Evolutionary conservation across 2,888 invertebrate species (phyloP), one percentile per base, ranked within the genome.

Genomic region (Polyploca ridens): DNA sequence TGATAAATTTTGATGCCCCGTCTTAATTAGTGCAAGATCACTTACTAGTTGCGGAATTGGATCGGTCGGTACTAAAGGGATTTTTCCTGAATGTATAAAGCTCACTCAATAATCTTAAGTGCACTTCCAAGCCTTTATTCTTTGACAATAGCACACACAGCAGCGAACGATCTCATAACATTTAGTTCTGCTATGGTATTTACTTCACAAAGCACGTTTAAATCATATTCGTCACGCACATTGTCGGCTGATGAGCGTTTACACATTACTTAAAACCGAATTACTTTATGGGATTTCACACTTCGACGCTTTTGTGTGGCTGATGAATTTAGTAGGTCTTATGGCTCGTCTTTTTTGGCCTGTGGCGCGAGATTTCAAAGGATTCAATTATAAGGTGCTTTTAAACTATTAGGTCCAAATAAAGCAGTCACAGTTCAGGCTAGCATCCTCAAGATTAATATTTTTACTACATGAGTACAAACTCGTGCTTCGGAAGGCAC

Each of bases 161-260:
- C 54, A 54, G 54, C 7, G 7, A 54, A 54, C n/a, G 54, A 54
- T 10, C 54, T 54, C 54, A 54, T 54, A 3, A 19, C 54, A 54
- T n/a, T 54, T 54, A 19, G 54, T 54, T 54, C 54, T 54, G 54
- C 16, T 19, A 19, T 8, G 54, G 16, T 10, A 54, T 19, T 54
- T 54, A 54, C 54, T 16, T 19, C 16, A 54, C 54, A 54, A 54
- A 19, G 54, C 54, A 3, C 10, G 19, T 10, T 54, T n/a, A 54
- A 54, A 54, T 54, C 54, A 54, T 54, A 54, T 54, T 54, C n/a
- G 54, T 54, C 54, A 54, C 54, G 54, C 54, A n/a, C 16, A 19
- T 54, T 54, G 54, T 54, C 54, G 54, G 3, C 16, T 19, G 19
- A 54, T 10, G 19, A 54, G 16, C 54, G 54, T 54, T 10, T 54